Conservation (phyloP, 2,113 vertebrate genomes). For the Pipa parva region DNA sequence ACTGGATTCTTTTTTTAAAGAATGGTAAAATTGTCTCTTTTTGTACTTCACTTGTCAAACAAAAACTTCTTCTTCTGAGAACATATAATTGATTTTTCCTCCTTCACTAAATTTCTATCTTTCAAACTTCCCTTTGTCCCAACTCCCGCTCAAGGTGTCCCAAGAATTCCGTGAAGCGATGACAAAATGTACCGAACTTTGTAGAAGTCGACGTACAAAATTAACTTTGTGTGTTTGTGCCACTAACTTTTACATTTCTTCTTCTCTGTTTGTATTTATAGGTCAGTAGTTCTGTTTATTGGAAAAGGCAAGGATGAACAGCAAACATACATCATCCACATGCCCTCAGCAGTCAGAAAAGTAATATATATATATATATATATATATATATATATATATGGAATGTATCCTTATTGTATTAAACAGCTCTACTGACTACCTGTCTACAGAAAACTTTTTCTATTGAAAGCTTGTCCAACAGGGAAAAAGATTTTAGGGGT, state of each 20-base stretch:
- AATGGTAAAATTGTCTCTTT: no score
- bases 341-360: not conserved
- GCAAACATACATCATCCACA: not conserved
- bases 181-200: not conserved
- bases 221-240: not conserved
- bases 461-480: no score
- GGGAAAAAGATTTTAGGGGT: no score
- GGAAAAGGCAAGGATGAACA: not conserved
- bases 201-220: not conserved
- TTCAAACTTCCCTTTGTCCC: not conserved
- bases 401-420: no score
- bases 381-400: no score
- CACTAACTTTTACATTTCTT: not conserved
- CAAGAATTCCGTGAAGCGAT: not conserved
- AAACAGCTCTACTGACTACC: no score
- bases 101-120: not conserved
- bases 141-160: not conserved
- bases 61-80: not conserved
- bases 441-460: no score
- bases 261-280: conserved; percentile 2
- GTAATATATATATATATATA: no score
- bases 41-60: no score
- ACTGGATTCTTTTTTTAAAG: no score
- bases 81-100: not conserved
- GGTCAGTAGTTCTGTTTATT: not conserved